These are phyloP conservation scores for Sarcophaga rosellei DNA, from an alignment of 2,888 invertebrate genomes.

Conservation along the genomic window DNA sequence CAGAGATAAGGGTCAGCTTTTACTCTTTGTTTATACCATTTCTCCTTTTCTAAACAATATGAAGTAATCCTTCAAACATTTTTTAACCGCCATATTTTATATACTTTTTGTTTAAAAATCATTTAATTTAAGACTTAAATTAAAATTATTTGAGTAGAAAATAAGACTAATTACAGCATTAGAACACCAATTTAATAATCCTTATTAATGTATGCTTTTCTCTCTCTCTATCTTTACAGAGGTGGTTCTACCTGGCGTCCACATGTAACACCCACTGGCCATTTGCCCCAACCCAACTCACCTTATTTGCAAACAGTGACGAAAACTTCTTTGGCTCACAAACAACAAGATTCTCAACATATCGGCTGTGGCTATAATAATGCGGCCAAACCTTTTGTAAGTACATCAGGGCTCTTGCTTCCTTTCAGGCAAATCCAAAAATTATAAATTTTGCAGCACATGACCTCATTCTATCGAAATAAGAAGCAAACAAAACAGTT, in stretches of 20 bases:
- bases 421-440: neutral
- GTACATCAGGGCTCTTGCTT: conserved; percentile 64
- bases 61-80: too few species aligned
- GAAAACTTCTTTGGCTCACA: conserved; percentile 92
- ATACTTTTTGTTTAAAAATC: too few species aligned
- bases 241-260: conserved; percentile 96
- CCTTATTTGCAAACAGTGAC: conserved; percentile 86
- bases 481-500: conserved; percentile 1
- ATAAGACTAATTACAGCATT: too few species aligned
- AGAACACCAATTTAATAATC: neutral
- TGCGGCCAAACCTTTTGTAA: conserved; percentile 91
- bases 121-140: neutral
- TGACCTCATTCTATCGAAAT: neutral
- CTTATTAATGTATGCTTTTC: conserved; percentile 30
- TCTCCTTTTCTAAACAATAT: too few species aligned
- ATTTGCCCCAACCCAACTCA: conserved; percentile 83
- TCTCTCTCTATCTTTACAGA: conserved; percentile 82
- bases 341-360: conserved; percentile 85
- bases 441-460: neutral
- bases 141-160: conserved; percentile 3
- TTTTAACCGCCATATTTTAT: too few species aligned
- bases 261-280: conserved; percentile 91
- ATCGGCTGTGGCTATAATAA: conserved; percentile 95
- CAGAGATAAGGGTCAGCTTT: too few species aligned
- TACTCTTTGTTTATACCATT: too few species aligned